Percentiles rank a stretch among this genome's conserved stretches.
Evolutionary conservation across 1,140 invertebrate species (phyloP).

Genomic region (Hyposmocoma kahamanoa): DNA sequence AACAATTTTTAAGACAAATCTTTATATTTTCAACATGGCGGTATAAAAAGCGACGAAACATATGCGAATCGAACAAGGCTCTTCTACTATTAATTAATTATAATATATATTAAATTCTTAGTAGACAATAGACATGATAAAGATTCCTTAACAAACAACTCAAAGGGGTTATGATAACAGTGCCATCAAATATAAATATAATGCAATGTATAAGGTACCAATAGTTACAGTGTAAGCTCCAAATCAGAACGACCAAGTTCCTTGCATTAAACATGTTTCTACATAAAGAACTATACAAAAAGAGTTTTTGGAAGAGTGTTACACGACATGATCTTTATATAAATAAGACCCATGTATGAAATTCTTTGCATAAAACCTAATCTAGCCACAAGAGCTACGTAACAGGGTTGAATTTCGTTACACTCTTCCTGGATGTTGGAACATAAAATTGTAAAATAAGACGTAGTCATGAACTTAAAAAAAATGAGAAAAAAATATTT

Average conservation of each 20-base stretch:
- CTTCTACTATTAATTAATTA: constrained; percentile 51
- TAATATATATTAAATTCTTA: constrained; percentile 67
- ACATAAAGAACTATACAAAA: too few species aligned
- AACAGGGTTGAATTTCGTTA: too few species aligned
- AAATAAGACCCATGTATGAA: too few species aligned
- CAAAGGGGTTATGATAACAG: constrained; percentile 64
- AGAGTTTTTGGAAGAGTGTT: too few species aligned
- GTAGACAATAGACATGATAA: constrained; percentile 69
- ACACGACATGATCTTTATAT: too few species aligned
- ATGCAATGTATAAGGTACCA: constrained; percentile 54
- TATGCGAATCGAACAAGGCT: constrained; percentile 59
- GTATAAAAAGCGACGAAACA: constrained; percentile 61
- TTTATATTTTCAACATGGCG: constrained; percentile 40
- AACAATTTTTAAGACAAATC: constrained; percentile 43
- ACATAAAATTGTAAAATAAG: too few species aligned
- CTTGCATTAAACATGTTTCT: constrained; percentile 4
- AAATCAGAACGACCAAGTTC: constrained; percentile 39
- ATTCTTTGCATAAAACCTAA: too few species aligned
- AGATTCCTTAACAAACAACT: constrained; percentile 71
- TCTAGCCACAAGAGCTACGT: too few species aligned
- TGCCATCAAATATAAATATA: constrained; percentile 62
- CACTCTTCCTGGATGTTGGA: too few species aligned
- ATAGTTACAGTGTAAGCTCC: constrained; percentile 55
- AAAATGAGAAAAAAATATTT: constrained; percentile 9
- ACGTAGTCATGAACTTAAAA: not conserved